phyloP scores from a whole-genome alignment of 2,888 invertebrate genomes.

The Zele albiditarsus region DNA sequence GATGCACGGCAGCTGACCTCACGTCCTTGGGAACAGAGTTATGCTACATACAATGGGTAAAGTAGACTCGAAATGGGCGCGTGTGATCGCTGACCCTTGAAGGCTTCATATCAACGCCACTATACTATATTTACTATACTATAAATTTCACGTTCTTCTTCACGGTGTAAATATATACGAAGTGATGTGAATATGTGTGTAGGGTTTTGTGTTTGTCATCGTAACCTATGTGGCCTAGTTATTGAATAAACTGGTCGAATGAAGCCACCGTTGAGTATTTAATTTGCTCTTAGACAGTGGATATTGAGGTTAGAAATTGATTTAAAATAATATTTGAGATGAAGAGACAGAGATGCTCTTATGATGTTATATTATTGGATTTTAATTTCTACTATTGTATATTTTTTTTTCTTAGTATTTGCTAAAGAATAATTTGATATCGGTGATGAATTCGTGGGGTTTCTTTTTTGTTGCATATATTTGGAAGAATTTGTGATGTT shows the following conservation, averaged over 20 bases:
- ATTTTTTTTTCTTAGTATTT: too few species aligned
- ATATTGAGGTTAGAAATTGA: too few species aligned
- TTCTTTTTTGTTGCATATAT: too few species aligned
- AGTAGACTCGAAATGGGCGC: not conserved
- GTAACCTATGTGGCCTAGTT: not conserved
- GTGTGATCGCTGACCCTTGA: constrained; percentile 22
- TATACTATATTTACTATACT: not conserved
- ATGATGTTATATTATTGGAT: too few species aligned
- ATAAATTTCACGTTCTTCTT: not conserved
- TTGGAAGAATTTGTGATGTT: too few species aligned
- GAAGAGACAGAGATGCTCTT: too few species aligned
- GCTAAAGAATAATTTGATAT: too few species aligned
- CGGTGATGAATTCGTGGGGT: too few species aligned
- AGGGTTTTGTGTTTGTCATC: too few species aligned
- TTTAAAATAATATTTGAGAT: too few species aligned
- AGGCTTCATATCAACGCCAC: constrained; percentile 11
- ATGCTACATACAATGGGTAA: not conserved
- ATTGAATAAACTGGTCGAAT: not conserved
- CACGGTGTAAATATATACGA: not conserved
- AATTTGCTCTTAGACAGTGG: not conserved
- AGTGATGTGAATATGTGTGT: too few species aligned
- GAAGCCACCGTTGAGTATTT: not conserved
- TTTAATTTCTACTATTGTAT: too few species aligned
- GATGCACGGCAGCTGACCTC: constrained; percentile 14
- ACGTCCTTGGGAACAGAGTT: not conserved